Conservation (phyloP, 2,113 vertebrate species). For the Puntigrus tetrazona region DNA sequence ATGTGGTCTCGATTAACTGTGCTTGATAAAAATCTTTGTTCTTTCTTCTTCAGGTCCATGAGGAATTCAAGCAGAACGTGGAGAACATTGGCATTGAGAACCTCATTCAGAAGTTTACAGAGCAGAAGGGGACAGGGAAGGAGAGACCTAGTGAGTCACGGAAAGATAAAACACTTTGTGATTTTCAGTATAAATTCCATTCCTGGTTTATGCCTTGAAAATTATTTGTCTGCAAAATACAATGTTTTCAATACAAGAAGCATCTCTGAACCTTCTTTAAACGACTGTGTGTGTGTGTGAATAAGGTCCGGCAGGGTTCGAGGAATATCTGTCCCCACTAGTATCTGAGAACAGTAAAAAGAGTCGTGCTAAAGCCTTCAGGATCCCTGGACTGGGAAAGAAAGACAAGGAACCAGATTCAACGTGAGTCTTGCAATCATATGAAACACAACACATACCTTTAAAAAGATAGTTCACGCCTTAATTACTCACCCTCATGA, state of each 20-base stretch:
- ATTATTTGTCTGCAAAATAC: neutral
- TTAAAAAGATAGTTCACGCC: no score
- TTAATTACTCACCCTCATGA: no score
- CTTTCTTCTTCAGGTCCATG: constrained; percentile 81
- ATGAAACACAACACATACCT: neutral
- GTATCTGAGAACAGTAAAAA: constrained; percentile 81
- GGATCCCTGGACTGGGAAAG: constrained; percentile 87
- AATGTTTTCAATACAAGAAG: no score
- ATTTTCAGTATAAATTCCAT: neutral
- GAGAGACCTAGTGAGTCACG: constrained; percentile 82
- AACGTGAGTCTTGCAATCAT: constrained; percentile 72
- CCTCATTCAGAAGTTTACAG: constrained; percentile 86
- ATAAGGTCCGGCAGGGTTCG: constrained; percentile 83
- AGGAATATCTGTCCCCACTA: constrained; percentile 78
- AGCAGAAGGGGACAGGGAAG: constrained; percentile 89
- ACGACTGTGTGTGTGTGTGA: constrained; percentile 13
- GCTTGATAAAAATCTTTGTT: constrained; percentile 3
- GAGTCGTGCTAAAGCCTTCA: constrained; percentile 85
- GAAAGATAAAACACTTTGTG: neutral
- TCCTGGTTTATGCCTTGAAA: neutral
- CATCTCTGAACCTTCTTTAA: neutral
- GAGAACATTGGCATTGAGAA: constrained; percentile 89
- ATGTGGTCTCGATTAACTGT: neutral
- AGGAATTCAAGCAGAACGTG: constrained; percentile 96
- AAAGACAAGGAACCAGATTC: constrained; percentile 83